Percentiles rank a stretch among this genome's conserved stretches.
phyloP scores from a whole-genome alignment of 2,797 vertebrate species.

The Sebastes cheni region DNA sequence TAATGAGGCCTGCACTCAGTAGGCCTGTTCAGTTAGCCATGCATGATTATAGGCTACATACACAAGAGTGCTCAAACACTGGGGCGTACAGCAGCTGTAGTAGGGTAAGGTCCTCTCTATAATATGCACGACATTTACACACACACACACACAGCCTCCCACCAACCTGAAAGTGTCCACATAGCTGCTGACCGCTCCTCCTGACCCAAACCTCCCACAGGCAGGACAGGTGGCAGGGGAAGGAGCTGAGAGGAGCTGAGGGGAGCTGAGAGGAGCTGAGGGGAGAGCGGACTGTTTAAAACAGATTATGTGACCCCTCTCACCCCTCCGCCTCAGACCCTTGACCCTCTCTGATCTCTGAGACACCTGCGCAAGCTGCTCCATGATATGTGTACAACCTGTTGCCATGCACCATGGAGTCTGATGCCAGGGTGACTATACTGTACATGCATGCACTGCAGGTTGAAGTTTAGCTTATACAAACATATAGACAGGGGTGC shows the following conservation, averaged over 20 bases:
- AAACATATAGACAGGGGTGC: neutral
- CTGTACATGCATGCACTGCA: neutral
- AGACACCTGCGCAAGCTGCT: constrained; percentile 69
- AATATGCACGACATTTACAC: neutral
- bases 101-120: neutral
- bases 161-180: constrained; percentile 9
- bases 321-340: constrained; percentile 21
- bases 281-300: constrained; percentile 42
- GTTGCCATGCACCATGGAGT: constrained; percentile 11
- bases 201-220: constrained; percentile 57
- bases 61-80: neutral
- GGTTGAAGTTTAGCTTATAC: neutral
- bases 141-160: constrained; percentile 18
- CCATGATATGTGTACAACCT: constrained; percentile 43
- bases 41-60: neutral
- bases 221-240: constrained; percentile 63
- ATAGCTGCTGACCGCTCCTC: constrained; percentile 21
- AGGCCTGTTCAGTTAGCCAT: neutral
- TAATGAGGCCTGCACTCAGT: neutral
- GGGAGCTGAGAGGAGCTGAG: neutral
- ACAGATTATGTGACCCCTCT: constrained; percentile 60
- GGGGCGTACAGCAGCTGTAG: neutral
- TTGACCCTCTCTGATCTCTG: constrained; percentile 39
- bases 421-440: neutral
- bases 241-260: neutral